Evolutionary conservation across 2,888 invertebrate species (phyloP), one percentile per base, ranked within the genome.

Genomic region (Phortica magna): DNA sequence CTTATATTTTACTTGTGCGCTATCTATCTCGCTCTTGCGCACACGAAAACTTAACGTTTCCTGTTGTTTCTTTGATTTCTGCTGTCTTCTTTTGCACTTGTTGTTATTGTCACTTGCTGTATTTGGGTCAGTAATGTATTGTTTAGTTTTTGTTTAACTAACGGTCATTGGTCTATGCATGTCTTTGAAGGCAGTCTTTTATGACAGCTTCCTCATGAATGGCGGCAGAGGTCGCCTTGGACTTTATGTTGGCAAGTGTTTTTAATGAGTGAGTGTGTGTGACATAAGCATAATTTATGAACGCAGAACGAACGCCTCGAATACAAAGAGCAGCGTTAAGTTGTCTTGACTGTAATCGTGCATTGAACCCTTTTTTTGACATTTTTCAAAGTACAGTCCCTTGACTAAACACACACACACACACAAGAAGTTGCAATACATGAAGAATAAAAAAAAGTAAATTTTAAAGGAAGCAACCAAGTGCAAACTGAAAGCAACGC

Each of bases 101-200:
- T 3, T 64, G 31, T 53, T 53, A 1, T 53, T 53, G 39, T 19
- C 55, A 55, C 22, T 65, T 65, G 14, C 19, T 9, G 31, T 31
- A 71, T 71, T 71, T 71, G 31, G 70, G 70, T 71, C 70, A 71
- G 53, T 71, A 71, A 71, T 53, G 70, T 19, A 55, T 71, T 55
- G 55, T 55, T 55, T 71, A 55, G 53, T 41, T 10, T 14, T 67
- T 42, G 48, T 42, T 31, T 71, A 65, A 31, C 14, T 6, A 14
- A 48, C 48, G 48, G 48, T 48, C 48, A 48, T 12, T 48, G 48
- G 14, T 48, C 10, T 48, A 14, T 6, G 48, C 48, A 48, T n/a
- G n/a, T n/a, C n/a, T n/a, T 6, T 43, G 43, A 43, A 48, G 48
- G 14, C 3, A 14, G 1, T 9, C 48, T 48, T 48, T 2, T 14